Percentiles rank a stretch among this genome's conserved stretches.
phyloP scores from a whole-genome alignment of 1,140 invertebrate genomes.

The Arctopsyche grandis region DNA sequence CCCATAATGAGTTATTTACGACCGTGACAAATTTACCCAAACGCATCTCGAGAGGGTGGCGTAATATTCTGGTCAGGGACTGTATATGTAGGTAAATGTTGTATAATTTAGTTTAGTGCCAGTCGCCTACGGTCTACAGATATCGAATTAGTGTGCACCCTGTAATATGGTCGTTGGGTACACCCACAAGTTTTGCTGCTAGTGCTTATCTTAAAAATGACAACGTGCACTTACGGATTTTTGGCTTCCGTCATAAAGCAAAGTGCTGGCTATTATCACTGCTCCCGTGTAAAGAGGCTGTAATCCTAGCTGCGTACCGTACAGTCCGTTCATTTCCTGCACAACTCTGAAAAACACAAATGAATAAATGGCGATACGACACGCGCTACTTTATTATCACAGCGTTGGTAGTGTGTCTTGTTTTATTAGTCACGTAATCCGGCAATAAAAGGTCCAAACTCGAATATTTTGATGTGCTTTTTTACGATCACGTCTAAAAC shows the following conservation, averaged over 20 bases:
- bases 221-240: slow-evolving; percentile 42
- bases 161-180: too few species aligned
- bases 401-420: not conserved
- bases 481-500: slow-evolving; percentile 30
- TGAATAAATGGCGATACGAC: not conserved
- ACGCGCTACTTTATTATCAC: slow-evolving; percentile 7
- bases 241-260: slow-evolving; percentile 50
- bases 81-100: too few species aligned
- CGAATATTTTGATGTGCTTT: slow-evolving; percentile 46
- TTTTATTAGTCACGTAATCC: not conserved
- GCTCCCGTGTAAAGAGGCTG: slow-evolving; percentile 50
- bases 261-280: slow-evolving; percentile 47
- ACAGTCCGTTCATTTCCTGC: slow-evolving; percentile 34
- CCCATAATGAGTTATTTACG: too few species aligned
- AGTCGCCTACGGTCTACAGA: too few species aligned
- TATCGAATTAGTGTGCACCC: too few species aligned
- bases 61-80: too few species aligned
- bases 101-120: too few species aligned
- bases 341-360: slow-evolving; percentile 39
- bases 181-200: not conserved
- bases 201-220: not conserved
- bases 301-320: slow-evolving; percentile 40
- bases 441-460: slow-evolving; percentile 30
- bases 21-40: too few species aligned
- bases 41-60: too few species aligned